phyloP scores from a whole-genome alignment of 2,797 vertebrate species.

The Lerista edwardsae region DNA sequence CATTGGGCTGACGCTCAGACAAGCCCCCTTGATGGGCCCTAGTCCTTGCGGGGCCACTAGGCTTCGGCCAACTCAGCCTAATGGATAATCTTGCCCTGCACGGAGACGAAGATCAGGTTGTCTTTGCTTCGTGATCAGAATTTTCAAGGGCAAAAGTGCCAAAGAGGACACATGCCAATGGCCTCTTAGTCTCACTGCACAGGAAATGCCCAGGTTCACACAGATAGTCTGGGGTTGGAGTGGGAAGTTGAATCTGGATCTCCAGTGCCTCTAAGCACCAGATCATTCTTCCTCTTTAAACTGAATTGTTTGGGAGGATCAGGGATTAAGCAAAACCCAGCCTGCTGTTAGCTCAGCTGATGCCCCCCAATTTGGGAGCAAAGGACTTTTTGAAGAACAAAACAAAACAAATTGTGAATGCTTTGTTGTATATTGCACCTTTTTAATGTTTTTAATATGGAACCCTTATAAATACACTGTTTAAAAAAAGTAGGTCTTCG shows the following conservation, averaged over 20 bases:
- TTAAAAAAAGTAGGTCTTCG: conserved; percentile 60
- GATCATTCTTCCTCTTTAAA: conserved; percentile 17
- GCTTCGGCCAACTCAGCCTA: too few relatives aligned
- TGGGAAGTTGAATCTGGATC: not conserved
- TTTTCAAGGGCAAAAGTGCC: not conserved
- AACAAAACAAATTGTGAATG: conserved; percentile 25
- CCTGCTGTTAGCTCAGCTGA: not conserved
- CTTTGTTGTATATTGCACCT: conserved; percentile 42
- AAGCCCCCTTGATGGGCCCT: too few relatives aligned
- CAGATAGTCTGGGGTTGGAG: not conserved
- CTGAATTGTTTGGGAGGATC: conserved; percentile 2
- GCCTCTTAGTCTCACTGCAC: not conserved
- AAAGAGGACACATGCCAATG: not conserved
- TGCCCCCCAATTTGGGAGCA: conserved; percentile 28
- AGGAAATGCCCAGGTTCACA: not conserved
- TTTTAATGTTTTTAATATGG: conserved; percentile 58
- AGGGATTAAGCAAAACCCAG: conserved; percentile 6
- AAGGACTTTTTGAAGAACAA: conserved; percentile 35
- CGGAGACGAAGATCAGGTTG: not conserved
- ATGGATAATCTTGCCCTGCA: too few relatives aligned
- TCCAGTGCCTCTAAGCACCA: conserved; percentile 10
- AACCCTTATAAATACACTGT: conserved; percentile 67
- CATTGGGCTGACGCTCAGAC: too few relatives aligned
- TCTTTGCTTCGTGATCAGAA: accelerated
- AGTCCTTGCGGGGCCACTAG: too few relatives aligned